A percentile compares a stretch with the other conserved stretches of the same genome.
phyloP scores from a whole-genome alignment of 64 coral and sea anemone genomes.

The Astreopora myriophthalma region DNA sequence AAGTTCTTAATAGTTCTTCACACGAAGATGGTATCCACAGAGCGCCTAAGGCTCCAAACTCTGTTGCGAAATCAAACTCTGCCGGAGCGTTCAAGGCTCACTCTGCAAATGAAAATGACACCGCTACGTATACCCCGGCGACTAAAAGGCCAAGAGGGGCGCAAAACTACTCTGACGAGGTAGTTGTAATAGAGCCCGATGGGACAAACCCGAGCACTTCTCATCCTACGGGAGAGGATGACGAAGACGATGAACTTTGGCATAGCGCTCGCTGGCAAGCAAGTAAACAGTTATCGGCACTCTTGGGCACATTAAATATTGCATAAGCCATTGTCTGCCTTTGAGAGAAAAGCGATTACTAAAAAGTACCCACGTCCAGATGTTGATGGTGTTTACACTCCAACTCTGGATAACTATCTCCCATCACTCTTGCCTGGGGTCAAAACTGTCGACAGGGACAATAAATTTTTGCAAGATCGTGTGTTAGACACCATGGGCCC shows the following conservation, averaged over 20 bases:
- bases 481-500: constrained; percentile 64
- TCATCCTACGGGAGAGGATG: constrained; percentile 13
- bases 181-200: not conserved
- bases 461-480: constrained; percentile 51
- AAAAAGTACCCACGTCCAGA: constrained; percentile 37
- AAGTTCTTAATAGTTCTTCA: constrained; percentile 11
- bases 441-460: constrained; percentile 53
- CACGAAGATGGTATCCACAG: not conserved
- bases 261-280: constrained; percentile 54
- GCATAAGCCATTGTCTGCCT: constrained; percentile 46
- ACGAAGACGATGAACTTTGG: constrained; percentile 13
- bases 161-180: not conserved
- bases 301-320: constrained; percentile 31
- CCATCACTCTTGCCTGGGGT: constrained; percentile 38
- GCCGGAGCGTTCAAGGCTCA: constrained; percentile 11
- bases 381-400: constrained; percentile 47
- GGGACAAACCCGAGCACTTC: not conserved
- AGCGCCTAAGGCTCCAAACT: not conserved
- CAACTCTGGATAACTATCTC: constrained; percentile 34
- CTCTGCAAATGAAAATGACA: constrained; percentile 3
- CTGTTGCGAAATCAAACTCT: not conserved
- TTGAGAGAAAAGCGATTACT: constrained; percentile 26
- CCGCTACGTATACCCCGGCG: not conserved
- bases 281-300: constrained; percentile 14
- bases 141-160: constrained; percentile 32